Base-by-base conservation (phyloP, 2,113 vertebrate genomes). In the Takifugu flavidus region DNA sequence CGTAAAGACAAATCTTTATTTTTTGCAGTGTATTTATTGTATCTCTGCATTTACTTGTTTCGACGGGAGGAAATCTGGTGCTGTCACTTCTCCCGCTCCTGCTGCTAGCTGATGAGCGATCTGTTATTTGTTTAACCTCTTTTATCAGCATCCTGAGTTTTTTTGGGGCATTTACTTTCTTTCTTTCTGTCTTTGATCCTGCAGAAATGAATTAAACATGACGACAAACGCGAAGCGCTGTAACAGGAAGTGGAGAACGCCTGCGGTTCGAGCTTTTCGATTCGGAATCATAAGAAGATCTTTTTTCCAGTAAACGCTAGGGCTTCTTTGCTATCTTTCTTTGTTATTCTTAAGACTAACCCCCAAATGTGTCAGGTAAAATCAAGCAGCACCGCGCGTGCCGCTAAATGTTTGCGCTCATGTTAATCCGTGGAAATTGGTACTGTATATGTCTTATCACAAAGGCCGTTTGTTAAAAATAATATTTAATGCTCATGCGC, bases 361-460 rank as follows among this genome's bases (percentile, higher is more conserved):
- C 73, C 65, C 71, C 39, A 13, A 68, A 46, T 54, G 49, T 80
- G 70, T 63, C 65, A 90, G 81, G 85, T 89, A 65, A 56, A 75
- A 77, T 67, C 73, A 74, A 31, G 47, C 4, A 49, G 46, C 50
- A 67, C 65, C 72, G 75, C 67, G 56, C 57, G 25, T 11, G 29
- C 59, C 60, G 57, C 53, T 53, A 54, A 65, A 61, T 70, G 75
- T 78, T 62, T 66, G 60, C 57, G 52, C 65, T 69, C 25, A 5
- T 75, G 68, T 65, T 82, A 84, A 88, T 86, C 79, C 79, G 51
- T 88, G 77, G 72, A 78, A 88, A 88, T 74, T 72, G 70, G 7
- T 80, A 82, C 34, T 39, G 34, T 39, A 39, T 77, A 65, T 76
- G 65, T 83, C 76, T 88, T 86, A 85, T 72, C 58, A 57, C 49